Conservation (phyloP, 35 echinoderm and acorn worm genomes). For the Patiria miniata region DNA sequence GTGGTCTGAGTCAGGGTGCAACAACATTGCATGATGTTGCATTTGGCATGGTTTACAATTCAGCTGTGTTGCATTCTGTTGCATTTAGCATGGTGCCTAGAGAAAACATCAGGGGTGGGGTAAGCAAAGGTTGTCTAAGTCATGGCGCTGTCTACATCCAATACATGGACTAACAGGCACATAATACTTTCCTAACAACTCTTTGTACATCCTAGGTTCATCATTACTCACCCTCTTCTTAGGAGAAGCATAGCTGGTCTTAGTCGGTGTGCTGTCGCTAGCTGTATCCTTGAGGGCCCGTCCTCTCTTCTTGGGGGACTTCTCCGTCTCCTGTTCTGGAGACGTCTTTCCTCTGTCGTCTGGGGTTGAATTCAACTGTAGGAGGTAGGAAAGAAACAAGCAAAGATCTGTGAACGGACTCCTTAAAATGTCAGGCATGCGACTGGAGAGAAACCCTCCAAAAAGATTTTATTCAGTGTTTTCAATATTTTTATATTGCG, state of each 20-base stretch:
- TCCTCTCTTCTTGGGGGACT: conserved; percentile 1
- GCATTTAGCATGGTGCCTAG: too few relatives aligned
- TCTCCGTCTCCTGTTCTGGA: conserved; percentile 3
- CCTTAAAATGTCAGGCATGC: background rate
- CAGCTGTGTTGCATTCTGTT: too few relatives aligned
- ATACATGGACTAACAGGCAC: too few relatives aligned
- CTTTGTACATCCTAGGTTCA: too few relatives aligned
- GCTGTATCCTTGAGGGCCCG: conserved; percentile 10
- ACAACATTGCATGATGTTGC: too few relatives aligned
- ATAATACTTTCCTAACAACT: too few relatives aligned
- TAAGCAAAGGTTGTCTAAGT: too few relatives aligned
- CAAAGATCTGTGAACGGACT: background rate
- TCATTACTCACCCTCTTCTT: conserved; percentile 58
- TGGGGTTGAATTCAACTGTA: conserved; percentile 1
- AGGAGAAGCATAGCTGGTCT: conserved; percentile 19
- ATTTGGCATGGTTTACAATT: too few relatives aligned
- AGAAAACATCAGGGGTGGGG: too few relatives aligned
- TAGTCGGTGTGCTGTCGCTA: background rate
- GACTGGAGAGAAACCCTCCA: background rate
- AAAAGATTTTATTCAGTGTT: background rate
- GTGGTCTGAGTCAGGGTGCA: too few relatives aligned
- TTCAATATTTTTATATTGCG: background rate
- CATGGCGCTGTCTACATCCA: too few relatives aligned
- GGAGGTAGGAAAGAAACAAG: background rate
- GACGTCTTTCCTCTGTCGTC: conserved; percentile 9